Percentiles rank a stretch among this genome's conserved stretches.
phyloP scores from a whole-genome alignment of 2,113 vertebrate genomes.

The Tympanuchus pallidicinctus region DNA sequence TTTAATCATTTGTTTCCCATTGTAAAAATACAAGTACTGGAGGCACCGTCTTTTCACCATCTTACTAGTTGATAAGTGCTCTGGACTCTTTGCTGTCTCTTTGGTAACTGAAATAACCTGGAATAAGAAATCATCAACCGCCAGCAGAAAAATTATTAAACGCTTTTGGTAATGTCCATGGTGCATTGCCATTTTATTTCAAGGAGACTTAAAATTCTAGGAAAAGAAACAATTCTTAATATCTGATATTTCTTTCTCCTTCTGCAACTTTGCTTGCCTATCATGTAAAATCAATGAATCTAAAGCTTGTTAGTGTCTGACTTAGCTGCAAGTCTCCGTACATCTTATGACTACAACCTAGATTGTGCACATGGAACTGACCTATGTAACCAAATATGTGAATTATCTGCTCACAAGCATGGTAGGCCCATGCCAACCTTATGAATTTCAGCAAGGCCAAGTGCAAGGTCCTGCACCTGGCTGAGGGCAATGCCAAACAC shows the following conservation, averaged over 20 bases:
- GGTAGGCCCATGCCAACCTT: too few relatives aligned
- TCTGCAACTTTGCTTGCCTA: not conserved
- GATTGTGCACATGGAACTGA: not conserved
- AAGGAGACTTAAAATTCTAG: not conserved
- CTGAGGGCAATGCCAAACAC: too few relatives aligned
- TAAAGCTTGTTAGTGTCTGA: not conserved
- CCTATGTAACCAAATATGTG: not conserved
- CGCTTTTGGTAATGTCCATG: not conserved
- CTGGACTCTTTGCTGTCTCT: not conserved
- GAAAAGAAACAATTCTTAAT: not conserved
- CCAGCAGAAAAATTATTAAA: not conserved
- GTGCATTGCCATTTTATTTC: not conserved
- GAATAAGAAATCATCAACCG: not conserved
- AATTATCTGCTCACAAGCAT: not conserved
- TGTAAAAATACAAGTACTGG: rapidly evolving
- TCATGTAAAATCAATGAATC: not conserved
- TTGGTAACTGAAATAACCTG: not conserved
- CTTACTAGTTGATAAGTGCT: not conserved
- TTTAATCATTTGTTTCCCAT: not conserved
- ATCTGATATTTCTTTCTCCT: not conserved
- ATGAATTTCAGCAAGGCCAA: too few relatives aligned
- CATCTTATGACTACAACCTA: not conserved
- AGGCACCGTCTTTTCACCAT: not conserved
- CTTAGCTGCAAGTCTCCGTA: not conserved
- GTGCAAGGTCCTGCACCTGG: too few relatives aligned